phyloP scores from a whole-genome alignment of 2,113 vertebrate species.

The Narcine bancroftii region DNA sequence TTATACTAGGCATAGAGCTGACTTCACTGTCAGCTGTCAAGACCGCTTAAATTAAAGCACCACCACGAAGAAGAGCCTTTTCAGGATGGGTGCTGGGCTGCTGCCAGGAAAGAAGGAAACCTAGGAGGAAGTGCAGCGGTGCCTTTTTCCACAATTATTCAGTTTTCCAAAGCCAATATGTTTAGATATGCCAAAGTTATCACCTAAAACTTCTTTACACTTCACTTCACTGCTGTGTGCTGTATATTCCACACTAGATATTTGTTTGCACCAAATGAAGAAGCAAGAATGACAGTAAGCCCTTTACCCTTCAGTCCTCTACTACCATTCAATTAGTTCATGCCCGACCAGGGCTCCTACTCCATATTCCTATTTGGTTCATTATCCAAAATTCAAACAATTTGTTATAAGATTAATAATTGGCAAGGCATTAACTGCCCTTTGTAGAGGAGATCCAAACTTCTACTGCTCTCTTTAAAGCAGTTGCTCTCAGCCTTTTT shows the following conservation, averaged over 20 bases:
- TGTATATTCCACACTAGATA: neutral
- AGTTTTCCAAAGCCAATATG: neutral
- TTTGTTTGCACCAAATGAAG: neutral
- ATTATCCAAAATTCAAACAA: too few species aligned
- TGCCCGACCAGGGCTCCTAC: too few species aligned
- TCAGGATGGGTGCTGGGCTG: neutral
- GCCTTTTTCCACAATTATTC: neutral
- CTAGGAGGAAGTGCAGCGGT: neutral
- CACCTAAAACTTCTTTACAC: neutral
- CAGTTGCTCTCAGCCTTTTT: too few species aligned
- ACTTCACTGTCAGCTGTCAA: slow-evolving; percentile 10
- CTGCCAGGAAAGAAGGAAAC: neutral
- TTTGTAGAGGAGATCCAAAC: too few species aligned
- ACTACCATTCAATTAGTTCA: too few species aligned
- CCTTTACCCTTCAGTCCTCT: too few species aligned
- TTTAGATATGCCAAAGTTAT: neutral
- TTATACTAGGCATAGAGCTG: neutral
- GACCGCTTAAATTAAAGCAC: neutral
- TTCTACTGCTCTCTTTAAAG: neutral
- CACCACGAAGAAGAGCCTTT: neutral
- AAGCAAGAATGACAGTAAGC: neutral
- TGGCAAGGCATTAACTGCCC: too few species aligned
- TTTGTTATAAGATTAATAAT: too few species aligned
- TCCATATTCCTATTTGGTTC: too few species aligned
- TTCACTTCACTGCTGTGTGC: neutral